A percentile compares a stretch with the other conserved stretches of the same genome.
Conservation (phyloP, 1,140 invertebrate genomes). For the Bombyx mandarina region DNA sequence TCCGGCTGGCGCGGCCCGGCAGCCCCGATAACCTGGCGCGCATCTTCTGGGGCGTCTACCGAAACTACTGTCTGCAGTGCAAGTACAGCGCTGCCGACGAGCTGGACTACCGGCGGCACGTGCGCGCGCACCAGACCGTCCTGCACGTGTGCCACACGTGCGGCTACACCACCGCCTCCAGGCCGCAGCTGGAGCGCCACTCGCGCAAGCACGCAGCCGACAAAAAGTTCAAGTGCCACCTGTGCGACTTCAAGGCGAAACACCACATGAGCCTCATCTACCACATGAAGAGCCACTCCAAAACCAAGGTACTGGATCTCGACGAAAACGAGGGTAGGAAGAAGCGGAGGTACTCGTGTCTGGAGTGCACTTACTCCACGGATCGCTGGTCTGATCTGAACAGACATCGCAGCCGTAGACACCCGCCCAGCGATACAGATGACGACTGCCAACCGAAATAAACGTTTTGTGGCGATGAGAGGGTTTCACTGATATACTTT, state of each 20-base stretch:
- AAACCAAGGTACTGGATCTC: conserved; percentile 8
- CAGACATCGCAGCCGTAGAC: conserved; percentile 22
- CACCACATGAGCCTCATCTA: conserved; percentile 48
- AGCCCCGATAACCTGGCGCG: conserved; percentile 12
- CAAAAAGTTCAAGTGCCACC: conserved; percentile 36
- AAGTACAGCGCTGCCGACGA: conserved; percentile 20
- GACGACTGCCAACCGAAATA: conserved; percentile 5
- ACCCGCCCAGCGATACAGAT: conserved; percentile 15
- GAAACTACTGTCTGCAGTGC: conserved; percentile 40
- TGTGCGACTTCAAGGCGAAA: conserved; percentile 36
- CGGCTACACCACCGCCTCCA: conserved; percentile 35
- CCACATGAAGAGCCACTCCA: conserved; percentile 29
- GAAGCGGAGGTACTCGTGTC: conserved; percentile 14
- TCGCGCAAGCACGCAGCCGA: conserved; percentile 36
- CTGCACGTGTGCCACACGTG: conserved; percentile 37
- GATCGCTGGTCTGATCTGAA: conserved; percentile 26
- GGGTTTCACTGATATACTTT: too few species aligned
- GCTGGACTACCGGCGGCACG: conserved; percentile 26
- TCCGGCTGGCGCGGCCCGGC: conserved; percentile 25
- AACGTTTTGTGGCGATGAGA: too few species aligned
- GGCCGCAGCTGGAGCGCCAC: conserved; percentile 29
- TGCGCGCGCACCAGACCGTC: conserved; percentile 16
- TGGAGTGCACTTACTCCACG: conserved; percentile 23
- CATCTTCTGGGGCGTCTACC: conserved; percentile 26
- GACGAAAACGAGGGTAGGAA: conserved; percentile 11